Base-by-base conservation (phyloP, 2,888 invertebrate species). In the Polylopha cassiicola region DNA sequence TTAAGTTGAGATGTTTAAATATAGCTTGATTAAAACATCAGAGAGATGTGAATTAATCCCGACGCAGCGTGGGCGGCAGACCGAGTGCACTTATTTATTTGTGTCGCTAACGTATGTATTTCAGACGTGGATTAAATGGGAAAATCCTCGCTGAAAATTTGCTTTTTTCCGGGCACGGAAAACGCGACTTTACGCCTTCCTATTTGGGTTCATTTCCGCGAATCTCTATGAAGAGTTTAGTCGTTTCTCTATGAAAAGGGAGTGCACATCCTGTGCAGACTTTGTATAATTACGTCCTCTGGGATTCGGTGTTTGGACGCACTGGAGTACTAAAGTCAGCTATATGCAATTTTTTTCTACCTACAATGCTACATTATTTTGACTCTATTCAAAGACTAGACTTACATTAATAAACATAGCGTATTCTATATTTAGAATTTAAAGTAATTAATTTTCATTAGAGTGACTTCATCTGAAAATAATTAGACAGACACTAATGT, bases 1-100 rank as follows among this genome's bases (percentile, higher is more conserved):
- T 34, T 26, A 22, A 39, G 32, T 33, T 17, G 32, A 23, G 28
- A n/a, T n/a, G n/a, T 18, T 27, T 41, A 36, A 24, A 36, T 36
- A 30, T 36, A 41, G 20, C 57, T 70, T 73, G 74, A 80, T 80
- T 78, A 77, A 75, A 77, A 73, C 64, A 65, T 73, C 72, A 68
- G 63, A 66, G 51, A 53, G 61, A 67, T 69, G 58, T 64, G 67
- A 66, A 77, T 74, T 73, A 71, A 68, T 65, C 66, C 65, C 51
- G 47, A 42, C 51, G 50, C 53, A 66, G 63, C 63, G 67, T 61
- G 72, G 71, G 68, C 67, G 68, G 71, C 64, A 63, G 64, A 63
- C 64, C 48, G 53, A 48, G 43, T 71, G 69, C 68, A 68, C 55
- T 69, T 72, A 68, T 76, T 76, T 76, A 75, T 78, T 74, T 69